Evolutionary conservation across 2,888 invertebrate genomes (phyloP).

Genomic region (Plebejus melissa): DNA sequence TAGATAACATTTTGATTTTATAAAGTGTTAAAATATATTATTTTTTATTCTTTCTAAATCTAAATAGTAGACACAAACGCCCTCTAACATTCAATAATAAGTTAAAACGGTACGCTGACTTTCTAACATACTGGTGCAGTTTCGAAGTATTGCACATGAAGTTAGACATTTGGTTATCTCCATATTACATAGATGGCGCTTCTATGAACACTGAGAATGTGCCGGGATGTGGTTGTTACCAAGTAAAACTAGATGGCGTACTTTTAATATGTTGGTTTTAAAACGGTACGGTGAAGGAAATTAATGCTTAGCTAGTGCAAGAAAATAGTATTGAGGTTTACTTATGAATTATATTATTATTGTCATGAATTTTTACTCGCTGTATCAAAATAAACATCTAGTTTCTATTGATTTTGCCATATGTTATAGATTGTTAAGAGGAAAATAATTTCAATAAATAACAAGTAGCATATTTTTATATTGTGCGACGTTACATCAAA

Average conservation of each 20-base stretch:
- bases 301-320: background rate
- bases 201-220: background rate
- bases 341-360: no score
- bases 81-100: background rate
- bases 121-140: background rate
- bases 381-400: no score
- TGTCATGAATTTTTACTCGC: no score
- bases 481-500: no score
- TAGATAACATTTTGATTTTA: no score
- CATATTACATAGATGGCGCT: constrained; percentile 17
- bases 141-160: background rate
- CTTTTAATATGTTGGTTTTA: background rate
- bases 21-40: no score
- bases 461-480: no score
- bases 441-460: no score
- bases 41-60: background rate
- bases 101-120: background rate
- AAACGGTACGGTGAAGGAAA: background rate
- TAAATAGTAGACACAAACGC: background rate
- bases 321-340: no score
- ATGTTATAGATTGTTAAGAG: no score
- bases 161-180: background rate
- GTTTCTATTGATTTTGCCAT: no score
- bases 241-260: constrained; percentile 4
- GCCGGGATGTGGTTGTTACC: background rate